phyloP scores from a whole-genome alignment of 1,140 invertebrate species.

The Drosophila teissieri region DNA sequence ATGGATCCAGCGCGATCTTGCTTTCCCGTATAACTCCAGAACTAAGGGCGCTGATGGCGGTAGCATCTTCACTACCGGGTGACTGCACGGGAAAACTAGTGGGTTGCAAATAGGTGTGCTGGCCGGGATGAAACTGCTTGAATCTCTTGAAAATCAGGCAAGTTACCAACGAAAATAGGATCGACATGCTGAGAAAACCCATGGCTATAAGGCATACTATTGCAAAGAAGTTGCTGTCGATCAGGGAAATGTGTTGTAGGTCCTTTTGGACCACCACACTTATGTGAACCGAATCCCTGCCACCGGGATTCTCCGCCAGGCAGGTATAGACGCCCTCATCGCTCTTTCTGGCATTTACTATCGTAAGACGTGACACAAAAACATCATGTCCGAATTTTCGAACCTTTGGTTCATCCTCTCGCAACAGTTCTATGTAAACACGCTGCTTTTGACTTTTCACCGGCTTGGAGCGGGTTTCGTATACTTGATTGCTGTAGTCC shows the following conservation, averaged over 20 bases:
- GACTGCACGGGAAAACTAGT: conserved; percentile 34
- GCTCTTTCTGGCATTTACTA: conserved; percentile 88
- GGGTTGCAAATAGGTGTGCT: conserved; percentile 29
- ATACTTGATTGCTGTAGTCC: conserved; percentile 87
- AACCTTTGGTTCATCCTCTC: conserved; percentile 45
- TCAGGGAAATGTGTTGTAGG: conserved; percentile 8
- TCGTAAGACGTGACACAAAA: conserved; percentile 88
- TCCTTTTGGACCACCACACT: conserved; percentile 53
- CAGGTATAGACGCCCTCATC: conserved; percentile 95
- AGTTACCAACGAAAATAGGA: conserved; percentile 58
- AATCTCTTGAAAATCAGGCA: conserved; percentile 68
- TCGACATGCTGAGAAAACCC: conserved; percentile 58
- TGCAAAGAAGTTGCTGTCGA: conserved; percentile 52
- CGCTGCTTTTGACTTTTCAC: conserved; percentile 36
- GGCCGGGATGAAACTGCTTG: conserved; percentile 38
- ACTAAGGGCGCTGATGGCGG: conserved; percentile 7
- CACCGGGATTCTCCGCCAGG: conserved; percentile 92
- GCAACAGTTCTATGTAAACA: conserved; percentile 61
- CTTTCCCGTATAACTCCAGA: conserved; percentile 14
- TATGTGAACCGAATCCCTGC: conserved; percentile 88
- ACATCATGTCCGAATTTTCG: conserved; percentile 52
- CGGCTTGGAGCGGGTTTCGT: conserved; percentile 15
- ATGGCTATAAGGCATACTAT: conserved; percentile 62
- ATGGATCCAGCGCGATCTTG: conserved; percentile 29
- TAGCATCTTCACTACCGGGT: conserved; percentile 1